These are phyloP conservation scores for Cacoxenus indagator DNA, from an alignment of 2,888 invertebrate genomes.

Conservation along the genomic window DNA sequence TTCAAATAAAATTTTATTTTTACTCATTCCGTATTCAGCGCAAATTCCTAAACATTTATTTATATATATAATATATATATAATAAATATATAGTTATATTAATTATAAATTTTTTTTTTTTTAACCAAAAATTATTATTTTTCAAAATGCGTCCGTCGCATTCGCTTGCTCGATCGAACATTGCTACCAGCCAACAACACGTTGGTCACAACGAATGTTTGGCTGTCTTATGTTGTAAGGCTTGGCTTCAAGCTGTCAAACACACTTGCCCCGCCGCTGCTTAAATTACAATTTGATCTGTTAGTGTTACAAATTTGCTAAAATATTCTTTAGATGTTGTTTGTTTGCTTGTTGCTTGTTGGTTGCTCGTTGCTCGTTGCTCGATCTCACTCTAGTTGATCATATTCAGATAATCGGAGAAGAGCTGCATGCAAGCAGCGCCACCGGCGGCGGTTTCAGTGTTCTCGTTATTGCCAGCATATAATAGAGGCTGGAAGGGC, in stretches of 20 bases:
- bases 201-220: no score
- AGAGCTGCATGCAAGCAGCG: slow-evolving; percentile 74
- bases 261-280: background rate
- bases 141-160: no score
- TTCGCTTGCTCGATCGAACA: no score
- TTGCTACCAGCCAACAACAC: no score
- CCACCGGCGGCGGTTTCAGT: slow-evolving; percentile 38
- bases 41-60: no score
- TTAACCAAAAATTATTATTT: no score
- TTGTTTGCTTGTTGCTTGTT: background rate
- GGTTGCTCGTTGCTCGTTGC: background rate
- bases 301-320: slow-evolving; percentile 37
- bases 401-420: slow-evolving; percentile 77
- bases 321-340: background rate
- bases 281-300: background rate
- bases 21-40: no score
- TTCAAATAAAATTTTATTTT: no score
- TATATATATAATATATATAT: no score
- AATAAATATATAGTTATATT: no score
- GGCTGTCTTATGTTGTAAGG: no score
- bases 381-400: slow-evolving; percentile 72
- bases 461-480: background rate
- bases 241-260: background rate
- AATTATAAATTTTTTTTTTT: no score
- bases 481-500: background rate